Base-by-base conservation (phyloP, 1,140 invertebrate genomes). In the Cydia strobilella region DNA sequence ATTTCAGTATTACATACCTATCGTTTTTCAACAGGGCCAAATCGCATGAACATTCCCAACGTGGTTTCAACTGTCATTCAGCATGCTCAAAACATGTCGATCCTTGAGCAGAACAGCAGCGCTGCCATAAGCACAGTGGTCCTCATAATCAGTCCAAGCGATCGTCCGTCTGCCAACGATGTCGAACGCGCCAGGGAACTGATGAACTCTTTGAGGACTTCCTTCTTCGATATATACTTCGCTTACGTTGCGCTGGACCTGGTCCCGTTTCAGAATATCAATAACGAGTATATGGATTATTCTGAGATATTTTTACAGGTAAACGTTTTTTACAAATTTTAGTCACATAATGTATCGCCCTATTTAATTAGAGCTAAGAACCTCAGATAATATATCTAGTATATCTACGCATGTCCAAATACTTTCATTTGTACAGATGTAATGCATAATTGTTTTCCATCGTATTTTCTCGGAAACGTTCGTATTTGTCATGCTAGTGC, bases 211-310 rank as follows among this genome's bases (percentile, higher is more conserved):
- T 76, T 94, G 0, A 81, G 92, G 27, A 79, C 72, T 0, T 87
- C 79, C 20, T 93, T 87, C 78, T 90, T 88, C 72, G 93, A 93
- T 72, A 86, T 93, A 0, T 93, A 91, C 74, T 93, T 94, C 72
- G 84, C 85, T 0, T 93, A 92, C 74, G 79, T 83, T 0, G 86
- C 89, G 9, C 79, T 79, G 12, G 90, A 94, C 51, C 73, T 85
- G 20, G 80, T 81, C 0, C 89, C 84, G 25, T 93, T 87, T 74
- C 82, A 91, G 54, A 88, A 91, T 35, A 82, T 93, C 51, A 93
- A 91, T 51, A 87, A 86, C 35, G 86, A 88, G 51, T 91, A 88
- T 76, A 73, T 91, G 63, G 90, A 91, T 79, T 91, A 93, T 78
- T 93, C 89, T 1, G 91, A 93, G 74, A 72, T 90, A 39, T 93